Conservation (phyloP, 2,888 invertebrate genomes). For the Prenolepis imparis region DNA sequence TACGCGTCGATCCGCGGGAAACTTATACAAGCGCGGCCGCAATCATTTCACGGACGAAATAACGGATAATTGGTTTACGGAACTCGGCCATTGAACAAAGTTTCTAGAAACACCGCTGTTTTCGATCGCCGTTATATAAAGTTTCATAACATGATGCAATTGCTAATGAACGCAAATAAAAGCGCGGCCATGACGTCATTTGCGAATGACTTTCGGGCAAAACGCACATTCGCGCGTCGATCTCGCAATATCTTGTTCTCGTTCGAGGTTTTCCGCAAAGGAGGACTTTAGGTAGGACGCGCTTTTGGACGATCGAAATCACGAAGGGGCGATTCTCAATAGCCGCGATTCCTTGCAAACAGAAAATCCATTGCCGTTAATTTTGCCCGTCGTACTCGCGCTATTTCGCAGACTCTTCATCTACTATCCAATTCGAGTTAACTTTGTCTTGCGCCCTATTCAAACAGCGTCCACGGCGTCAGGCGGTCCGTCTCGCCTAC, state of each 20-base stretch:
- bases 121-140: slow-evolving; percentile 35
- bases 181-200: slow-evolving; percentile 15
- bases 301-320: slow-evolving; percentile 40
- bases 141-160: slow-evolving; percentile 48
- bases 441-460: slow-evolving; percentile 51
- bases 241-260: slow-evolving; percentile 23
- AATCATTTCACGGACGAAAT: slow-evolving; percentile 52
- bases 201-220: background rate
- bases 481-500: slow-evolving; percentile 45
- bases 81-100: slow-evolving; percentile 52
- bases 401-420: slow-evolving; percentile 51
- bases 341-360: slow-evolving; percentile 42
- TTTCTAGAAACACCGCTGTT: slow-evolving; percentile 15
- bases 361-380: slow-evolving; percentile 44
- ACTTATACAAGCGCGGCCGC: slow-evolving; percentile 27
- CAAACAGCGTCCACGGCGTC: slow-evolving; percentile 49
- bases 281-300: background rate
- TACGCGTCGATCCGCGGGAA: slow-evolving; percentile 6
- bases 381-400: slow-evolving; percentile 15
- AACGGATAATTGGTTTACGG: slow-evolving; percentile 51
- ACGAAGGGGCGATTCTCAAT: slow-evolving; percentile 8
- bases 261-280: background rate
- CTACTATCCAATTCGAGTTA: slow-evolving; percentile 42
- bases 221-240: background rate
- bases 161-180: slow-evolving; percentile 50